Conservation (phyloP, 2,888 invertebrate species). For the Hyposoter didymator region DNA sequence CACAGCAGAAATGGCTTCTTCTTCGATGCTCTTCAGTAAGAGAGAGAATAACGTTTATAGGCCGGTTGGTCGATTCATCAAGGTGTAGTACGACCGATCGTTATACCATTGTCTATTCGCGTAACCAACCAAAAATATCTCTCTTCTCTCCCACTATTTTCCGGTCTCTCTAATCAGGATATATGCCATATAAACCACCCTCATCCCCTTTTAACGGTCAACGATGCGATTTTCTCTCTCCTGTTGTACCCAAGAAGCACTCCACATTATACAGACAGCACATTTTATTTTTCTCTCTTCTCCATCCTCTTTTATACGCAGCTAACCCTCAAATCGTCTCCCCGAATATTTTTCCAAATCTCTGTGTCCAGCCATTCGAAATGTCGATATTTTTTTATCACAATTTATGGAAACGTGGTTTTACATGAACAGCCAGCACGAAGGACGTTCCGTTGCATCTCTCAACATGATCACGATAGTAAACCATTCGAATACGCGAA, state of each 20-base stretch:
- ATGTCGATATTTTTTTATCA: slow-evolving; percentile 22
- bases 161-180: slow-evolving; percentile 62
- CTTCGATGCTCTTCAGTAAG: slow-evolving; percentile 48
- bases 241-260: slow-evolving; percentile 24
- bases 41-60: slow-evolving; percentile 67
- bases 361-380: slow-evolving; percentile 16
- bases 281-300: slow-evolving; percentile 44
- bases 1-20: slow-evolving; percentile 52
- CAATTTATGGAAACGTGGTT: slow-evolving; percentile 31
- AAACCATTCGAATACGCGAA: neutral
- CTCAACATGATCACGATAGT: slow-evolving; percentile 1
- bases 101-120: slow-evolving; percentile 60
- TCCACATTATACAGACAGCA: slow-evolving; percentile 35
- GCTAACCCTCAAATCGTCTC: slow-evolving; percentile 26
- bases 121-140: slow-evolving; percentile 42
- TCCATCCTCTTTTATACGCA: slow-evolving; percentile 18
- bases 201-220: slow-evolving; percentile 36
- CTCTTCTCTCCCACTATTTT: slow-evolving; percentile 26
- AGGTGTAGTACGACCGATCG: slow-evolving; percentile 63
- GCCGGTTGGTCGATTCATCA: slow-evolving; percentile 64
- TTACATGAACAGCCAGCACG: slow-evolving; percentile 44
- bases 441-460: slow-evolving; percentile 19
- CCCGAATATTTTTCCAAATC: slow-evolving; percentile 20
- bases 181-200: slow-evolving; percentile 47
- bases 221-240: slow-evolving; percentile 36